Evolutionary conservation across 2,797 vertebrate species (phyloP).

Genomic region (Danio choprae): DNA sequence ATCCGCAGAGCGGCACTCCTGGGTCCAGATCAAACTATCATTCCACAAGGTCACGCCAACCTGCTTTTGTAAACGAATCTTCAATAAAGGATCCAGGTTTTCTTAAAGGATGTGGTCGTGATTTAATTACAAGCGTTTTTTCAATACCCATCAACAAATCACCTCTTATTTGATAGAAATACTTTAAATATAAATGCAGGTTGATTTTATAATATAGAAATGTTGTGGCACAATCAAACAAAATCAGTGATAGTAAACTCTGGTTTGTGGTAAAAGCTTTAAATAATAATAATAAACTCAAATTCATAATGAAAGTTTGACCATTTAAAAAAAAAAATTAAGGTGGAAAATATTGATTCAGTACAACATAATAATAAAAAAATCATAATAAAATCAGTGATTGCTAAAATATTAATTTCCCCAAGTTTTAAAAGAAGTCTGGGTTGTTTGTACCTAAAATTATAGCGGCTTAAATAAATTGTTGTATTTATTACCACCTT

Average conservation of each 20-base stretch:
- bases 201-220: not conserved
- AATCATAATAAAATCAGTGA: too few species aligned
- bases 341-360: too few species aligned
- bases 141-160: not conserved
- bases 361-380: too few species aligned
- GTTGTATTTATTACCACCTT: too few species aligned
- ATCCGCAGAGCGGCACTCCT: slow-evolving; percentile 58
- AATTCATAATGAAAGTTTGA: too few species aligned
- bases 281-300: too few species aligned
- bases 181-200: not conserved
- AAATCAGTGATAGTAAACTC: not conserved
- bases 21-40: slow-evolving; percentile 74
- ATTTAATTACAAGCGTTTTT: not conserved
- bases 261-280: too few species aligned
- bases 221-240: not conserved
- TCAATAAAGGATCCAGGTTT: slow-evolving; percentile 79
- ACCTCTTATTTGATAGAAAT: not conserved
- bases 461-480: too few species aligned
- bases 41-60: slow-evolving; percentile 70
- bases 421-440: too few species aligned
- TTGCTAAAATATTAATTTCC: too few species aligned
- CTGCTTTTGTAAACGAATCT: slow-evolving; percentile 68
- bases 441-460: too few species aligned
- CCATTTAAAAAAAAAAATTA: too few species aligned
- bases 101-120: slow-evolving; percentile 62